Evolutionary conservation across 2,888 invertebrate genomes (phyloP), one percentile per base, ranked within the genome.

Genomic region (Meiosimyza decipiens): DNA sequence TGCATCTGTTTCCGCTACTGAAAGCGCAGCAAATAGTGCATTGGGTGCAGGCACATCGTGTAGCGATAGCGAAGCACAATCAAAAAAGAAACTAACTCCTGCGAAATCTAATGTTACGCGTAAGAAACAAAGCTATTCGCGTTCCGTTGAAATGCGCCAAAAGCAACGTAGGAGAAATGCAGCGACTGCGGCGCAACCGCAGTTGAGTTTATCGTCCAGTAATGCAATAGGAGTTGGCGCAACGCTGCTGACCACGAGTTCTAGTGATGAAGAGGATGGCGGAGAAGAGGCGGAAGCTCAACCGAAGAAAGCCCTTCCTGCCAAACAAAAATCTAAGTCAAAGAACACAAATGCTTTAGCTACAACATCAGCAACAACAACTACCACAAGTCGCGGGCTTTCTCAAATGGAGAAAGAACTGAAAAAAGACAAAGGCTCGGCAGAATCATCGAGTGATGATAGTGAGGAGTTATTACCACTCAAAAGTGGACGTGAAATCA

Each of bases 391-490:
- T 59, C 75, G 78, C 55, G 76, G 77, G 49, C 80, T 85, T 57
- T 82, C 86, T 9, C 85, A 86, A 85, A 91, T 94, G 90, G 94
- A 94, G 83, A 91, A 91, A 79, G 94, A 94, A 86, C 89, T 94
- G 85, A 89, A 88, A 49, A 79, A 80, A 60, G 91, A 90, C 71
- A 90, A 90, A 73, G 90, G 90, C 65, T 77, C 82, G 60, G 78
- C 78, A 72, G 91, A 92, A 6, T 92, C 90, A 64, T 91, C 92
- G 71, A 95, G 94, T 83, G 95, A 95, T 84, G 95, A 94, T 77
- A 95, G 94, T 83, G 95, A 95, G 84, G 95, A 94, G 76, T 85
- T 95, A 62, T 89, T 93, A 87, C 90, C 92, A 47, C 89, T 93
- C 40, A 88, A 84, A 72, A 71, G 65, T 47, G 51, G 76, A 11